These are phyloP conservation scores for Choristoneura fumiferana DNA, from an alignment of 1,140 invertebrate genomes.

Conservation along the genomic window DNA sequence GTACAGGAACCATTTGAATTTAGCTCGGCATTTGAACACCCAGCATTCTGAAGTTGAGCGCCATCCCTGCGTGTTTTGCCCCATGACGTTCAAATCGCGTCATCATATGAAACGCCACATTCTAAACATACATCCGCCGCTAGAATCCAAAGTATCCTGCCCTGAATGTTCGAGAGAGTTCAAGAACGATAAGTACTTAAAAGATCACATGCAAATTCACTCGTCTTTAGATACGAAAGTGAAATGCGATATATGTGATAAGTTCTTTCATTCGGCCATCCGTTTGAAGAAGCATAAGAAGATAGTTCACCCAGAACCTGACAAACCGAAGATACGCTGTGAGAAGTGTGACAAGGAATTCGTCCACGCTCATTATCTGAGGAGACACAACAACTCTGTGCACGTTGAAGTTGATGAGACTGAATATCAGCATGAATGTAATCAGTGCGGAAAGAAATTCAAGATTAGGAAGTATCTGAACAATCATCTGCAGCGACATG, in stretches of 20 bases:
- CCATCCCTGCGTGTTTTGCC: conserved; percentile 65
- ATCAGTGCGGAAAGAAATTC: conserved; percentile 68
- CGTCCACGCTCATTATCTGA: conserved; percentile 60
- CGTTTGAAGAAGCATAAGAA: conserved; percentile 69
- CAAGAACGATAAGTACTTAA: conserved; percentile 69
- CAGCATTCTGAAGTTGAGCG: conserved; percentile 57
- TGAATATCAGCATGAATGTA: conserved; percentile 57
- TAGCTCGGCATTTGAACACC: conserved; percentile 58
- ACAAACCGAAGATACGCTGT: conserved; percentile 59
- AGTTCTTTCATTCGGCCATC: conserved; percentile 61
- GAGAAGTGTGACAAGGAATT: conserved; percentile 70
- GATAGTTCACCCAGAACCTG: conserved; percentile 57
- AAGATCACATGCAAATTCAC: conserved; percentile 70
- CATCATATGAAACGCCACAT: conserved; percentile 70
- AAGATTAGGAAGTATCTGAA: conserved; percentile 62
- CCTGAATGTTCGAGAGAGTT: conserved; percentile 68
- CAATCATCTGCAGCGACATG: conserved; percentile 64
- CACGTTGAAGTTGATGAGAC: conserved; percentile 62
- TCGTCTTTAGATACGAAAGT: conserved; percentile 59
- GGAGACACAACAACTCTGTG: conserved; percentile 61
- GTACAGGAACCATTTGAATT: conserved; percentile 60
- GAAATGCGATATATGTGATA: conserved; percentile 67
- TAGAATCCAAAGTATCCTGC: conserved; percentile 66
- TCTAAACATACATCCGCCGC: conserved; percentile 64
- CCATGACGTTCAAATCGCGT: conserved; percentile 63